phyloP scores from a whole-genome alignment of 2,888 invertebrate genomes.

The Cheilosia urbana region DNA sequence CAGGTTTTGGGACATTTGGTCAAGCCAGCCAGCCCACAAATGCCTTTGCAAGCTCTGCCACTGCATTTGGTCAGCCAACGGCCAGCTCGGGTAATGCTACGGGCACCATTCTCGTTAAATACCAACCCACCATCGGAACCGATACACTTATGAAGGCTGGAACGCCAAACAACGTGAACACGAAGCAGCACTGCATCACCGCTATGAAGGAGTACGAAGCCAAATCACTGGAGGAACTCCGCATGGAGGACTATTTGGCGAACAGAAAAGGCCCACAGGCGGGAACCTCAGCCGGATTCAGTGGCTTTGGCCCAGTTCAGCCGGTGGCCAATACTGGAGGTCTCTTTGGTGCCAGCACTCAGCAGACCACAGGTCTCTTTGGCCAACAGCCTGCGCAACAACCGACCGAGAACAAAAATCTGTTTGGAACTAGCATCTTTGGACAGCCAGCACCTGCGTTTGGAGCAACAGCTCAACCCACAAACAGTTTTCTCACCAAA shows the following conservation, averaged over 20 bases:
- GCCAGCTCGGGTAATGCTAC: constrained; percentile 80
- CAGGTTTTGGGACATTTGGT: constrained; percentile 87
- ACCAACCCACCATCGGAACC: constrained; percentile 92
- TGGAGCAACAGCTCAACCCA: constrained; percentile 85
- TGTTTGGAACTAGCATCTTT: constrained; percentile 85
- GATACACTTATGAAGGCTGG: constrained; percentile 97
- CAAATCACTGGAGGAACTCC: constrained; percentile 97
- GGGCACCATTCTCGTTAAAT: constrained; percentile 92
- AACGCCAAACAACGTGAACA: constrained; percentile 92
- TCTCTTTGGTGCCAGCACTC: constrained; percentile 84
- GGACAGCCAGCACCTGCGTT: constrained; percentile 84
- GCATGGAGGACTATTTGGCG: constrained; percentile 96
- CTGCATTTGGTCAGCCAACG: constrained; percentile 80
- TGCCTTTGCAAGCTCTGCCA: constrained; percentile 84
- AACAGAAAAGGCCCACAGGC: constrained; percentile 92
- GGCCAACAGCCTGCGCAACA: constrained; percentile 81
- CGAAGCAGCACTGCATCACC: constrained; percentile 98
- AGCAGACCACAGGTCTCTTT: constrained; percentile 84
- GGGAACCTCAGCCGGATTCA: constrained; percentile 77
- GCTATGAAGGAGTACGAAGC: constrained; percentile 99
- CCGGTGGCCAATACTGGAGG: constrained; percentile 80
- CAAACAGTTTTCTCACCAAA: constrained; percentile 88
- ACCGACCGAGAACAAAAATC: constrained; percentile 85
- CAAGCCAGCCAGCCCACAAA: constrained; percentile 85
- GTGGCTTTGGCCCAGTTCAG: constrained; percentile 82